Base-by-base conservation (phyloP, 2,888 invertebrate genomes). In the Tribolium freemani region DNA sequence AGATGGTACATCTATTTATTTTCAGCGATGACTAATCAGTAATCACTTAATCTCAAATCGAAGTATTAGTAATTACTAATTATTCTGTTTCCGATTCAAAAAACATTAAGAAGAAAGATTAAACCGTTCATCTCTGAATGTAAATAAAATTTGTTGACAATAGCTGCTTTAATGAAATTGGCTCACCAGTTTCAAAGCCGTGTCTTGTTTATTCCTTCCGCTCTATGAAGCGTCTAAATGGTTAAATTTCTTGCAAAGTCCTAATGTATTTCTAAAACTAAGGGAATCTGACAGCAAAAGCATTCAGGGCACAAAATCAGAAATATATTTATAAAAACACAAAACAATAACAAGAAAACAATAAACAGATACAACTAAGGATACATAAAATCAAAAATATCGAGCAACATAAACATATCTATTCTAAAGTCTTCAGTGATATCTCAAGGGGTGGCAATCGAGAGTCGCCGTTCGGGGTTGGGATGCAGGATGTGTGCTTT, bases 391-490 rank as follows among this genome's bases (percentile, higher is more conserved):
- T 21, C 0, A 21, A 20, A 13, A 50, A 50, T 16, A 50, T 16
- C 50, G 11, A 50, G 26, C 26, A 26, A 26, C 26, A 50, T 50
- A 50, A 16, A 16, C 5, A 16, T 50, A 21, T 53, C 66, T 79
- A 83, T 75, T 83, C 84, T 56, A 83, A 75, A 70, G 77, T 79
- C 75, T 82, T 84, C 54, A 83, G 75, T 5, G 84, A 84, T 46
- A 84, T 80, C 75, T 84, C 84, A 69, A 85, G 64, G 16, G 82
- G 78, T 20, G 83, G 80, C 61, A 85, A 69, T 16, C 82, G 79
- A 78, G 78, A 86, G 81, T 74, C 88, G 79, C 77, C 86, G 5
- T 85, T 83, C 44, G 86, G 80, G 1, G 81, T 80, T 10, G 81
- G 77, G 51, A 77, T 67, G 68, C 73, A 76, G 73, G 67, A 69